Evolutionary conservation across 2,797 vertebrate genomes (phyloP), one percentile per base, ranked within the genome.

Genomic region (Okamejei kenojei): DNA sequence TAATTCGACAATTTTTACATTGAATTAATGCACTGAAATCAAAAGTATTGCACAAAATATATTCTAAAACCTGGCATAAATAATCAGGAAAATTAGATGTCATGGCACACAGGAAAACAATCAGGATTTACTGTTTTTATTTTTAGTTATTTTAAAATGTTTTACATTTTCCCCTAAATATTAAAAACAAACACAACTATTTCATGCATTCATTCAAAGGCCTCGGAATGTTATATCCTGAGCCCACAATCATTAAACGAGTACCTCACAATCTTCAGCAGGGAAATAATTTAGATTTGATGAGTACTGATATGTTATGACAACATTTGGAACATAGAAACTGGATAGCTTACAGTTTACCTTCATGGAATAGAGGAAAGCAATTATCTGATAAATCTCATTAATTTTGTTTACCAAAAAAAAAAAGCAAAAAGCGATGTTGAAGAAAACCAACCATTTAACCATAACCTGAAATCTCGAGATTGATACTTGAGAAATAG

Each of bases 361-460:
- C 32, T 74, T 45, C 68, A 6, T 91, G 65, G 86, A 26, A 91
- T 5, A 90, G 86, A 90, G 63, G 71, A 32, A 90, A 90, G 61
- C 54, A 88, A 71, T 54, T 58, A 9, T 58, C 9, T 5, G 0
- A 29, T 26, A 63, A n/a, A 61, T n/a, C 26, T 61, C 82, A 63
- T 9, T 21, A 29, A 13, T 61, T 54, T 58, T 10, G 11, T 61
- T 84, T 61, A 26, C 45, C 23, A 35, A 35, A 90, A 45, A 35
- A 90, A 45, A 74, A 91, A 65, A 11, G 32, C 35, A 45, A 90
- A 68, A 68, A 90, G 19, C 9, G 54, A 84, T 45, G 11, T 78
- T 78, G 10, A 78, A 32, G n/a, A 61, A 61, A 84, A 54, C 81
- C 21, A 29, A 38, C 81, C 1, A 32, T 13, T 38, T 90, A 63